Evolutionary conservation across 2,113 vertebrate genomes (phyloP).

Genomic region (Brachionichthys hirsutus): DNA sequence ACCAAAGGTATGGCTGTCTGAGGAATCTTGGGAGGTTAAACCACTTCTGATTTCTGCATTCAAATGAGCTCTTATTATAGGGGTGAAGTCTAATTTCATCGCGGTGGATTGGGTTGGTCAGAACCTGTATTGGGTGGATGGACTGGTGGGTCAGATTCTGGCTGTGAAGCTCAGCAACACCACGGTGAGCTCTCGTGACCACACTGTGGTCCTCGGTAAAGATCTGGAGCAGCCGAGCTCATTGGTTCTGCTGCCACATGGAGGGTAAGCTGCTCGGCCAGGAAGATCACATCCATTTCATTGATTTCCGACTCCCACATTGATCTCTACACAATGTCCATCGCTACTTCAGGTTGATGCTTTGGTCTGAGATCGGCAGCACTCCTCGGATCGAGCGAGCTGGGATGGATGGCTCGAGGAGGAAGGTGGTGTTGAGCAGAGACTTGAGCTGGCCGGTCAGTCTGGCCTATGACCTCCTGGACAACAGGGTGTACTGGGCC

Average conservation of each 20-base stretch:
- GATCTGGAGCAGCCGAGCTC: constrained; percentile 83
- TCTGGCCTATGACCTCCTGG: constrained; percentile 81
- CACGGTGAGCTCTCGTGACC: constrained; percentile 75
- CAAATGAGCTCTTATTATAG: constrained; percentile 61
- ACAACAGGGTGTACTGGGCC: constrained; percentile 86
- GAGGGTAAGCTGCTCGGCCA: constrained; percentile 76
- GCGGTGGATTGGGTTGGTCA: constrained; percentile 89
- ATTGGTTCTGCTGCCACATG: constrained; percentile 82
- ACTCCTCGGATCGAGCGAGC: constrained; percentile 81
- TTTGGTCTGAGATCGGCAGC: constrained; percentile 88
- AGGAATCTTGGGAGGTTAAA: not conserved
- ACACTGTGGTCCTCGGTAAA: constrained; percentile 80
- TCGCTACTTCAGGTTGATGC: constrained; percentile 80
- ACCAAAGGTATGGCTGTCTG: constrained; percentile 81
- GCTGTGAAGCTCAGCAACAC: constrained; percentile 73
- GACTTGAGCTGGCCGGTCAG: constrained; percentile 85
- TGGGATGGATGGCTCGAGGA: constrained; percentile 86
- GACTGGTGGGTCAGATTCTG: constrained; percentile 83
- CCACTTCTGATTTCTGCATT: not conserved
- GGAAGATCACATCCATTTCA: not conserved
- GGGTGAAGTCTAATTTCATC: constrained; percentile 85
- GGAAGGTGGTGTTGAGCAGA: constrained; percentile 74
- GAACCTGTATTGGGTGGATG: constrained; percentile 92
- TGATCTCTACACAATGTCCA: too few species aligned
- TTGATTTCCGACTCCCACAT: not conserved